Evolutionary conservation across 2,888 invertebrate genomes (phyloP), one percentile per base, ranked within the genome.

Genomic region (Panzeria rudis): DNA sequence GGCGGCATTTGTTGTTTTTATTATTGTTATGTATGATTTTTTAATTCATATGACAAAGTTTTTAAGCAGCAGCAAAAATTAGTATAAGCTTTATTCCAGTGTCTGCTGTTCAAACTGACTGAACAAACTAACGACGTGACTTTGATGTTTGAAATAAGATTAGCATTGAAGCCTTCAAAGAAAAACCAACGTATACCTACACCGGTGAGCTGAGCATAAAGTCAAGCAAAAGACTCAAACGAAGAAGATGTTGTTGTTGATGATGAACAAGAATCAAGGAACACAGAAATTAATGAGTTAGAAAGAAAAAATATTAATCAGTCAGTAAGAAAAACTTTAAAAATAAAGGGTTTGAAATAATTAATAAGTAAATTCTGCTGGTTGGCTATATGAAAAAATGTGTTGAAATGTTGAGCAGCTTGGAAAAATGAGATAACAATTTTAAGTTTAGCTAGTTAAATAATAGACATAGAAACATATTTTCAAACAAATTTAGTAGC

Each of bases 111-210:
- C 81, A 52, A 82, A 72, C 50, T 83, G 82, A 83, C 82, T 83
- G 76, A 76, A 71, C 82, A 83, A 82, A 71, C 85, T 78, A 85
- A 79, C 82, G 76, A 91, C 91, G 91, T 91, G 91, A 91, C 90
- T 88, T 85, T 88, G 91, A 91, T 91, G 87, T 88, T 89, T 86
- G 86, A 86, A 87, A 79, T 54, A 44, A 91, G 91, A 91, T 91
- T 91, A 91, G 88, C 79, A 59, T 54, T 72, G 56, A 85, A 83
- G 86, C 59, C 75, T 79, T 75, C 72, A 56, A 68, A 78, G 69
- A 75, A 83, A 15, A 73, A 47, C 64, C 44, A 68, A 62, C 3
- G 41, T 52, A 23, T 72, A 79, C 66, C 80, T 68, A 80, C 73
- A 80, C 59, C 73, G 69, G 41, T 52, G 78, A 50, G 61, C 15